These are phyloP conservation scores for Suncus etruscus DNA, from an alignment of 2,113 vertebrate genomes.

Conservation along the genomic window DNA sequence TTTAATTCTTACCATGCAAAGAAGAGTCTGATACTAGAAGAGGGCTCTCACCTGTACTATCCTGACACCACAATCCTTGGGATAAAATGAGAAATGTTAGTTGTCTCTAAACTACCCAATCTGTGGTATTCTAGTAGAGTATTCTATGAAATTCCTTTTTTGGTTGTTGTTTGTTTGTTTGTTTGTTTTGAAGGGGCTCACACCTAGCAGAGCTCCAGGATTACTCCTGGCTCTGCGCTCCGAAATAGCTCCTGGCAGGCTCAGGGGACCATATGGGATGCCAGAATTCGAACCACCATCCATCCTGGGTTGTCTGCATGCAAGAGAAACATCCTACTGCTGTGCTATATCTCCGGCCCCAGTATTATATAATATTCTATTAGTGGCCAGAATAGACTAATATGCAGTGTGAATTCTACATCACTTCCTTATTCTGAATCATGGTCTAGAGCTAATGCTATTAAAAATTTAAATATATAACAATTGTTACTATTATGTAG, in stretches of 20 bases:
- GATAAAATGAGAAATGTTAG: neutral
- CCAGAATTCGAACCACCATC: no score
- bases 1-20: neutral
- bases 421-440: constrained; percentile 30
- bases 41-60: neutral
- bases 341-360: no score
- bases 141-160: no score
- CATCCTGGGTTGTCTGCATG: no score
- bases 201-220: no score
- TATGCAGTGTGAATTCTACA: neutral
- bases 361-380: no score
- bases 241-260: no score
- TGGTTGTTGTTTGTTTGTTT: no score
- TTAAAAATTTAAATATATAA: constrained; percentile 37
- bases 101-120: neutral
- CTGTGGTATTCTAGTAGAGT: neutral
- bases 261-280: no score
- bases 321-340: no score
- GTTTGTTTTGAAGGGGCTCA: no score
- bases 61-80: neutral
- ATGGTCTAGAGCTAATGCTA: neutral
- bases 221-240: no score
- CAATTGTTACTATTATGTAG: constrained; percentile 46
- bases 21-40: neutral
- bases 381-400: neutral